Conservation (phyloP, 1,140 invertebrate species). For the Heliconius congener region DNA sequence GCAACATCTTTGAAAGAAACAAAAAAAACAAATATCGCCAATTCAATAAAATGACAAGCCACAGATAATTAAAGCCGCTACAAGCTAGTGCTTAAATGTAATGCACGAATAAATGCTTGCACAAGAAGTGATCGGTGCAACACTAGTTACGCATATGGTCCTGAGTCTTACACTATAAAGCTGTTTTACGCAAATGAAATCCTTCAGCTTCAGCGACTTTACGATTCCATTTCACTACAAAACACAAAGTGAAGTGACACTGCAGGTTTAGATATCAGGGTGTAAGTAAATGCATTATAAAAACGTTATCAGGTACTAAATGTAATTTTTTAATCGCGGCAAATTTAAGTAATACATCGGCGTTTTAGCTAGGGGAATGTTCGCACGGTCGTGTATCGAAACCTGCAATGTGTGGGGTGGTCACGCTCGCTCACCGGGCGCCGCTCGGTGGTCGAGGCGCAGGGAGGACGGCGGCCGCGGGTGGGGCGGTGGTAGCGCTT, state of each 20-base stretch:
- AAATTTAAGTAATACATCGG: slow-evolving; percentile 27
- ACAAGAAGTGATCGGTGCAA: slow-evolving; percentile 65
- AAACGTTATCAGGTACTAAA: slow-evolving; percentile 44
- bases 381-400: slow-evolving; percentile 47
- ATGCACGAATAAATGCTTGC: slow-evolving; percentile 54
- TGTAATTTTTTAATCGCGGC: neutral
- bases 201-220: slow-evolving; percentile 46
- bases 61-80: slow-evolving; percentile 65
- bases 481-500: slow-evolving; percentile 73
- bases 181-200: slow-evolving; percentile 69
- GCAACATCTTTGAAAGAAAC: slow-evolving; percentile 19
- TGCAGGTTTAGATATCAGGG: slow-evolving; percentile 62
- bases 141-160: slow-evolving; percentile 69
- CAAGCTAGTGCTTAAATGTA: slow-evolving; percentile 67
- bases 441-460: slow-evolving; percentile 81
- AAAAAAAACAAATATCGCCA: slow-evolving; percentile 11
- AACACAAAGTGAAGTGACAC: slow-evolving; percentile 66
- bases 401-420: slow-evolving; percentile 70
- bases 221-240: slow-evolving; percentile 63
- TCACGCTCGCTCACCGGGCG: slow-evolving; percentile 85
- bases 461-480: slow-evolving; percentile 82
- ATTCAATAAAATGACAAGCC: slow-evolving; percentile 25
- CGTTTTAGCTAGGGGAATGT: slow-evolving; percentile 57
- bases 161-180: slow-evolving; percentile 78
- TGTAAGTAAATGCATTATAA: slow-evolving; percentile 56